These are phyloP conservation scores for Papilio glaucus DNA, from an alignment of 1,140 invertebrate species.

Conservation along the genomic window DNA sequence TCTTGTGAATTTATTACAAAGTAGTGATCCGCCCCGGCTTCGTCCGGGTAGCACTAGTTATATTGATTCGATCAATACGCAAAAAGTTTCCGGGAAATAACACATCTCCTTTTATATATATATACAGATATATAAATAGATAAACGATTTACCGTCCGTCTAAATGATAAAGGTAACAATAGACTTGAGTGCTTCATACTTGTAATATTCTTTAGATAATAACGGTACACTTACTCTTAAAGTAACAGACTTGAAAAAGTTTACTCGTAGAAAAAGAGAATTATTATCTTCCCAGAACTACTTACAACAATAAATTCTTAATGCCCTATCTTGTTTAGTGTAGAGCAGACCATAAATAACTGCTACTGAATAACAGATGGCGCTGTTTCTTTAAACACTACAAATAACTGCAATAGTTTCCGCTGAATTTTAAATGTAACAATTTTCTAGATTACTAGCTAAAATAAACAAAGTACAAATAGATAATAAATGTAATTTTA, in stretches of 20 bases:
- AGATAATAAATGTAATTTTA: background rate
- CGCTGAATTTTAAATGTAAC: background rate
- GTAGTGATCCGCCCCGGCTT: too few species aligned
- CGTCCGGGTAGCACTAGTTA: too few species aligned
- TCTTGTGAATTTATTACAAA: too few species aligned
- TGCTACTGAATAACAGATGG: conserved; percentile 9
- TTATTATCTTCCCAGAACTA: conserved; percentile 12
- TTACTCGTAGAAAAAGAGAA: background rate
- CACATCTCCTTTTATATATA: too few species aligned
- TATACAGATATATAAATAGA: too few species aligned
- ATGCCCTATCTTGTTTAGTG: conserved; percentile 1
- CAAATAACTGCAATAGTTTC: background rate
- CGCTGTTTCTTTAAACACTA: conserved; percentile 7
- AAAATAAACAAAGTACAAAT: too few species aligned
- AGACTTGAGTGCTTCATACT: too few species aligned
- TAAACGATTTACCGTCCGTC: too few species aligned
- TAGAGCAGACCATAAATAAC: conserved; percentile 23
- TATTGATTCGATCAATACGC: too few species aligned
- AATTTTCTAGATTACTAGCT: background rate
- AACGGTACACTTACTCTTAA: too few species aligned
- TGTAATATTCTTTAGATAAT: too few species aligned
- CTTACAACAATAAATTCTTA: conserved; percentile 12
- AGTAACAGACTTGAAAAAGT: background rate
- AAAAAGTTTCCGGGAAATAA: too few species aligned
- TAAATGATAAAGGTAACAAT: background rate